Evolutionary conservation across 2,113 vertebrate genomes (phyloP).

Genomic region (Xenopus laevis): DNA sequence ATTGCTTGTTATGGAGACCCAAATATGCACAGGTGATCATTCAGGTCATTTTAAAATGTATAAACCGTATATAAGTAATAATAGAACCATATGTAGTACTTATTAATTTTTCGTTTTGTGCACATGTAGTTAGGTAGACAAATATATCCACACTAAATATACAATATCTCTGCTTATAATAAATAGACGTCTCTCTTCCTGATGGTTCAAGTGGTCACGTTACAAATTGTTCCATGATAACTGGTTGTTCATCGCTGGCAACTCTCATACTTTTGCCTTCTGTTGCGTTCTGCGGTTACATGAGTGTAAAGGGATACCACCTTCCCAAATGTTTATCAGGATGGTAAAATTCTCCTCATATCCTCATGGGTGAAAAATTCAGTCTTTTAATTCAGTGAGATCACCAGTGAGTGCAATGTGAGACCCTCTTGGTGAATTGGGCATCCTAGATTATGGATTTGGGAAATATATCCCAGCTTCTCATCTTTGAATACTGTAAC

Average conservation of each 20-base stretch:
- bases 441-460: slow-evolving; percentile 38
- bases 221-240: too few species aligned
- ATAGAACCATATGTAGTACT: too few species aligned
- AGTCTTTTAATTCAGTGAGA: slow-evolving; percentile 40
- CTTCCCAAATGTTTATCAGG: slow-evolving; percentile 19
- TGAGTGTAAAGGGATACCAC: slow-evolving; percentile 34
- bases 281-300: slow-evolving; percentile 59
- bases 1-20: too few species aligned
- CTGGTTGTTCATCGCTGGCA: slow-evolving; percentile 13
- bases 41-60: too few species aligned
- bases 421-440: slow-evolving; percentile 37
- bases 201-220: too few species aligned
- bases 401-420: slow-evolving; percentile 50
- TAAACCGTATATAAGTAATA: too few species aligned
- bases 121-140: too few species aligned
- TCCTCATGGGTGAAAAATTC: slow-evolving; percentile 26
- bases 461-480: slow-evolving; percentile 51
- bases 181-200: too few species aligned
- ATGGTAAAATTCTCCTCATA: slow-evolving; percentile 11
- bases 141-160: too few species aligned
- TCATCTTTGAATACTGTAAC: slow-evolving; percentile 53
- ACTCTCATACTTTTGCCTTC: slow-evolving; percentile 54
- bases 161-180: too few species aligned
- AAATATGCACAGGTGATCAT: too few species aligned
- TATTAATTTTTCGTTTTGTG: too few species aligned